These are phyloP conservation scores for Andrena camellia DNA, from an alignment of 2,888 invertebrate genomes.

Conservation along the genomic window DNA sequence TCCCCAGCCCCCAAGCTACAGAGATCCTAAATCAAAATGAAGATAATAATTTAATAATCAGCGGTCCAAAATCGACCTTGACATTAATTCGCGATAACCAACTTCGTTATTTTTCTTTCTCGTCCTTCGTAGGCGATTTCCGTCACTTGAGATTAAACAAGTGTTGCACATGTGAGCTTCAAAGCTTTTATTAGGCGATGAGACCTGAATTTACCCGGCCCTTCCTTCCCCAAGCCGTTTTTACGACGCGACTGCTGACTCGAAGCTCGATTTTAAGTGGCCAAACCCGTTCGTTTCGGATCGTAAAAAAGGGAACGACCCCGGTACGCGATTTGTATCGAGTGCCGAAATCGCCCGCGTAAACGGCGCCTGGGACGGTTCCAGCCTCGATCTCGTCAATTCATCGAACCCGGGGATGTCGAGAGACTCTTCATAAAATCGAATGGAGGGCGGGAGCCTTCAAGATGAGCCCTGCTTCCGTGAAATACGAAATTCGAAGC, in stretches of 20 bases:
- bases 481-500: not conserved
- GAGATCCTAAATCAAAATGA: not conserved
- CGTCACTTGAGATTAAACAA: conserved; percentile 26
- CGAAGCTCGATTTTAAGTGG: conserved; percentile 37
- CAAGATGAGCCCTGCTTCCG: conserved; percentile 1
- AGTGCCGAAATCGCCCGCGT: conserved; percentile 21
- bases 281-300: conserved; percentile 39
- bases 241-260: conserved; percentile 28
- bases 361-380: conserved; percentile 14
- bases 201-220: conserved; percentile 53
- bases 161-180: conserved; percentile 40
- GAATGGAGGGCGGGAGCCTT: not conserved
- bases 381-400: conserved; percentile 21
- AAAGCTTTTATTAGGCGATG: conserved; percentile 66
- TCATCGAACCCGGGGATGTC: not conserved
- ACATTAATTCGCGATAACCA: conserved; percentile 27
- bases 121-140: not conserved
- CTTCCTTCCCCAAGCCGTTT: not conserved
- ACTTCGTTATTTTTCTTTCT: conserved; percentile 17
- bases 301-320: conserved; percentile 65
- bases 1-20: not conserved
- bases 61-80: not conserved
- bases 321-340: conserved; percentile 58
- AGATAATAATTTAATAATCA: conserved; percentile 9
- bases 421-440: conserved; percentile 26